Conservation (phyloP, 2,797 vertebrate genomes). For the Gymnopithys bicolor region DNA sequence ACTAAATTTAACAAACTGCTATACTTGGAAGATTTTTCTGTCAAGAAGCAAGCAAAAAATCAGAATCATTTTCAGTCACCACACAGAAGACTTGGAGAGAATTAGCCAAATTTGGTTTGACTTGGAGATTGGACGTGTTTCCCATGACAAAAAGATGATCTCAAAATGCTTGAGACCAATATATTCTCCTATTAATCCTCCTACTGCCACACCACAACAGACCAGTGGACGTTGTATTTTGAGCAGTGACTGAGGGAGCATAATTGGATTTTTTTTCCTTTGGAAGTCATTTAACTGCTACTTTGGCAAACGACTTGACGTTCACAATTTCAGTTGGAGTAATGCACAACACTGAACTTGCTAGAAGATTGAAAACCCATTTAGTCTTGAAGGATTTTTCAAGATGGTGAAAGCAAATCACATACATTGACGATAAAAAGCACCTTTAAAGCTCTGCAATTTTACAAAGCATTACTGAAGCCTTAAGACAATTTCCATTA, state of each 20-base stretch:
- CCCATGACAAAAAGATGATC: background rate
- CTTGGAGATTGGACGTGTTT: background rate
- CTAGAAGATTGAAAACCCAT: background rate
- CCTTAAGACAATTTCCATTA: slow-evolving; percentile 16
- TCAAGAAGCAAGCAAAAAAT: slow-evolving; percentile 1
- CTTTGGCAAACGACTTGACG: background rate
- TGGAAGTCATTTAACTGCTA: background rate
- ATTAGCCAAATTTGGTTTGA: background rate
- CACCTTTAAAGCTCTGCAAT: background rate
- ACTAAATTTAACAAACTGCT: slow-evolving; percentile 10
- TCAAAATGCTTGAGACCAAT: background rate
- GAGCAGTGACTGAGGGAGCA: background rate
- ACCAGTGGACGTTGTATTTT: background rate
- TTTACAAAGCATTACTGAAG: background rate
- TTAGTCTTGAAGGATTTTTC: background rate
- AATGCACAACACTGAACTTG: background rate
- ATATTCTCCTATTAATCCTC: background rate
- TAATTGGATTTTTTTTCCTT: background rate
- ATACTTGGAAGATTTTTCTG: background rate
- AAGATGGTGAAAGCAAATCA: background rate
- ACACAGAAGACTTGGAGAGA: background rate
- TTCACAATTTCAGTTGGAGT: background rate
- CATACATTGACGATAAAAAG: background rate
- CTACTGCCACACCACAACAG: background rate
- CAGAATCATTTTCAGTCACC: background rate